These are phyloP conservation scores for Cryptosula pallasiana DNA, from an alignment of 2,888 invertebrate genomes.

Conservation along the genomic window DNA sequence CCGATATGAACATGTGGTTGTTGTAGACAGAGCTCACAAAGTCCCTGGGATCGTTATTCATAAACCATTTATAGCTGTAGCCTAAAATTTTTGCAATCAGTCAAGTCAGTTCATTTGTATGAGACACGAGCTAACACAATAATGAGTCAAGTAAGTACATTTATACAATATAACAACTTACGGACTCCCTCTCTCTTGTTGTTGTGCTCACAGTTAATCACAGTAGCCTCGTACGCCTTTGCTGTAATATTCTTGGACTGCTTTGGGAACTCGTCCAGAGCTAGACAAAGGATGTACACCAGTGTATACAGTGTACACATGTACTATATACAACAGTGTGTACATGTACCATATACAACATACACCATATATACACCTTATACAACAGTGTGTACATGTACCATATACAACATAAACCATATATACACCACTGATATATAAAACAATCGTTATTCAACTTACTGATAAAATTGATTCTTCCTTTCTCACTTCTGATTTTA, in stretches of 20 bases:
- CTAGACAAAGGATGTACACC: no score
- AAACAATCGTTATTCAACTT: no score
- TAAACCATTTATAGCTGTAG: conserved; percentile 15
- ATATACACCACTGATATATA: no score
- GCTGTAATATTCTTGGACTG: not conserved
- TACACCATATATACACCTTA: no score
- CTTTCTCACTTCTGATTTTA: conserved; percentile 1
- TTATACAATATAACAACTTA: not conserved
- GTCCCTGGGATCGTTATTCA: conserved; percentile 3
- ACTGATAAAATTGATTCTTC: not conserved
- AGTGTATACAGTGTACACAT: no score
- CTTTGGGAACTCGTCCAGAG: conserved; percentile 11
- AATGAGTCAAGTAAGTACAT: not conserved
- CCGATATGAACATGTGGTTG: conserved; percentile 74
- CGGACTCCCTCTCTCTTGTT: not conserved
- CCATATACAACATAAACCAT: no score
- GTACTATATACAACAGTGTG: no score
- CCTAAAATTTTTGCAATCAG: conserved; percentile 1
- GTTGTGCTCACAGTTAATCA: conserved; percentile 2
- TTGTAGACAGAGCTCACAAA: not conserved
- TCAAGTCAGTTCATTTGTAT: not conserved
- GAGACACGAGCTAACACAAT: not conserved
- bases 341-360: no score
- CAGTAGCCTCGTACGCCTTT: not conserved
- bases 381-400: no score